These are phyloP conservation scores for Pungitius pungitius DNA, from an alignment of 2,113 vertebrate genomes.

Conservation along the genomic window DNA sequence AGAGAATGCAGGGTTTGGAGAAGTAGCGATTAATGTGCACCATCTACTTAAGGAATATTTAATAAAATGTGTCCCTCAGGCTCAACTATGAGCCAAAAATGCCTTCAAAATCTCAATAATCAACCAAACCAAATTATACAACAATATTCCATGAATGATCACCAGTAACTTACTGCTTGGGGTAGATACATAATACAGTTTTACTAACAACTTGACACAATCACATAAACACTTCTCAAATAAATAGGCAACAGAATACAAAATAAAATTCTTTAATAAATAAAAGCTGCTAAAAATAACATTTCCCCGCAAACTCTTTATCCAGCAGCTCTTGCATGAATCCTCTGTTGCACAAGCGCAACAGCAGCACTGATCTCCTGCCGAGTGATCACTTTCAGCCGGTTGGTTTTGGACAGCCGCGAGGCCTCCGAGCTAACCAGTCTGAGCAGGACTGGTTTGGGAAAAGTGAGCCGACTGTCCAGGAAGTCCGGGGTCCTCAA, in stretches of 20 bases:
- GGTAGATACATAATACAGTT: no score
- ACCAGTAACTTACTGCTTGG: no score
- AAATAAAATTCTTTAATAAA: constrained; percentile 38
- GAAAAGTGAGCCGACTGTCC: not conserved
- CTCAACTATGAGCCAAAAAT: no score
- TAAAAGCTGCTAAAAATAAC: not conserved
- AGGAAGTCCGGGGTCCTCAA: constrained; percentile 41
- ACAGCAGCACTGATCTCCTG: constrained; percentile 70
- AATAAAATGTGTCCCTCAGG: no score
- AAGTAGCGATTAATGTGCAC: no score
- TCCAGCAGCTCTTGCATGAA: constrained; percentile 33
- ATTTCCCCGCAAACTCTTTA: constrained; percentile 21
- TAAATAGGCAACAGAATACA: not conserved
- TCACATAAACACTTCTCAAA: no score
- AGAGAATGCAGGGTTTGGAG: not conserved
- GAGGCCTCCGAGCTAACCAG: constrained; percentile 74
- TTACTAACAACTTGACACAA: no score
- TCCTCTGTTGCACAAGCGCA: constrained; percentile 22
- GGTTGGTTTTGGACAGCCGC: constrained; percentile 66
- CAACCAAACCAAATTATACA: no score
- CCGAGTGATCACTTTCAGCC: constrained; percentile 63
- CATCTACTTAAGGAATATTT: no score
- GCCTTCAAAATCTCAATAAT: no score
- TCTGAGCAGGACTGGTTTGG: constrained; percentile 53
- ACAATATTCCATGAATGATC: no score